phyloP scores from a whole-genome alignment of 1,140 invertebrate species.

The Augochlora pura region DNA sequence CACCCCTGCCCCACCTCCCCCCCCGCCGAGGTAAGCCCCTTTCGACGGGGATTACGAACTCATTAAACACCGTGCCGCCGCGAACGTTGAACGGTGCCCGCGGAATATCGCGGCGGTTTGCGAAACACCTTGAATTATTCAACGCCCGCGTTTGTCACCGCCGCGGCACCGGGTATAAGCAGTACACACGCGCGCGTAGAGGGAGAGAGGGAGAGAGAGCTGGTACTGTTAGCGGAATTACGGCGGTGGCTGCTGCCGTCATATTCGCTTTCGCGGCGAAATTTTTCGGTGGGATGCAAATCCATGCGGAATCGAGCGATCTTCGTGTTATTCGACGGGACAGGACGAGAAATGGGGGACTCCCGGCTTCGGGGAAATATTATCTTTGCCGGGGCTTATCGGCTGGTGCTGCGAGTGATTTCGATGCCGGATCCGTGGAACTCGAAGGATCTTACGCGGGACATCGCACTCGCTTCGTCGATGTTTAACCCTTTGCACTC shows the following conservation, averaged over 20 bases:
- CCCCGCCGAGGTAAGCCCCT: slow-evolving; percentile 29
- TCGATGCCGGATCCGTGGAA: slow-evolving; percentile 43
- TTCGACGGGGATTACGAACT: slow-evolving; percentile 47
- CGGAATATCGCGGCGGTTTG: slow-evolving; percentile 44
- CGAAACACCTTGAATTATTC: slow-evolving; percentile 50
- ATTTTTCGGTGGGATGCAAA: background rate
- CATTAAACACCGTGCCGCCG: slow-evolving; percentile 16
- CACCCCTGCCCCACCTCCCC: no score
- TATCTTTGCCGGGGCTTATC: slow-evolving; percentile 50
- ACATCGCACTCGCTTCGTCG: no score
- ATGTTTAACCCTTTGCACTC: no score
- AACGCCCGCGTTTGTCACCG: slow-evolving; percentile 25
- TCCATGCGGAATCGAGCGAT: background rate
- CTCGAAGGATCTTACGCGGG: background rate
- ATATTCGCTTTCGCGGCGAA: background rate
- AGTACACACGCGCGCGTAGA: slow-evolving; percentile 7
- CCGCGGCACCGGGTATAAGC: background rate
- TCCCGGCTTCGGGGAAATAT: slow-evolving; percentile 44
- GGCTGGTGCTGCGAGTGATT: slow-evolving; percentile 30
- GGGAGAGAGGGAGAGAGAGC: no score
- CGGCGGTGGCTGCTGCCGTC: background rate
- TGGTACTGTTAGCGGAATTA: background rate
- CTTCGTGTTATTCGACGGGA: background rate
- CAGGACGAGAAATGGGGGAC: slow-evolving; percentile 10
- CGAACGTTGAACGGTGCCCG: slow-evolving; percentile 8